Base-by-base conservation (phyloP, 1,140 invertebrate genomes). In the Lepidurus couesii region DNA sequence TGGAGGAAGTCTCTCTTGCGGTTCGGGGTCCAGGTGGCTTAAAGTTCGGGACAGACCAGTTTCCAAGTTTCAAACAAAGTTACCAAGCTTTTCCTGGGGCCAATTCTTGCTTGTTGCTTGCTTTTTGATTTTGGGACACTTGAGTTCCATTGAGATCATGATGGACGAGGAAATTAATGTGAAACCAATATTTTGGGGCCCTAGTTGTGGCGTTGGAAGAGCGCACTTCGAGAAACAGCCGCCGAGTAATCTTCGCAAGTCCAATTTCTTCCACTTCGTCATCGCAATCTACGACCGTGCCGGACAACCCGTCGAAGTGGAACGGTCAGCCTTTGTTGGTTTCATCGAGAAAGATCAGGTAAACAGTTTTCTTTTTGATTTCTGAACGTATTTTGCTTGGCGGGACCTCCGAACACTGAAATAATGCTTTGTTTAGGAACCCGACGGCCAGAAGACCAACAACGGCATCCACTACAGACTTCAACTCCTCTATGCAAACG, bases 231-330 rank as follows among this genome's bases (percentile, higher is more conserved):
- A 99, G 86, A 99, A 99, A 86, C 98, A 99, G 86, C 98, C 98
- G 75, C 98, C 98, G 24, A 96, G 93, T 84, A 99, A 99, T 89
- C 89, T 99, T 82, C 89, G 98, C 82, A 99, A 99, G 88, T 98
- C 95, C 86, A 99, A 99, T 88, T 99, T 99, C 89, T 99, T 99
- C 87, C 98, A 99, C 87, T 99, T 99, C 87, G 97, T 99, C 80
- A 95, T 99, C 82, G 98, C 97, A 13, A 88, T 99, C 42, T 99
- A 98, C 87, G 98, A 99, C 87, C 90, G 97, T 73, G 90, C 94
- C 73, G 96, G 96, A 13, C 96, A 98, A 83, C 97, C 97, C 7
- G 93, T 99, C 75, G 98, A 99, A 88, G 97, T 99, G 82, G 98
- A 99, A 87, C 89, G 97, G 81, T 98, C 98, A 1, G 93, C 95